Base-by-base conservation (phyloP, 2,113 vertebrate species). In the Seriola aureovittata region DNA sequence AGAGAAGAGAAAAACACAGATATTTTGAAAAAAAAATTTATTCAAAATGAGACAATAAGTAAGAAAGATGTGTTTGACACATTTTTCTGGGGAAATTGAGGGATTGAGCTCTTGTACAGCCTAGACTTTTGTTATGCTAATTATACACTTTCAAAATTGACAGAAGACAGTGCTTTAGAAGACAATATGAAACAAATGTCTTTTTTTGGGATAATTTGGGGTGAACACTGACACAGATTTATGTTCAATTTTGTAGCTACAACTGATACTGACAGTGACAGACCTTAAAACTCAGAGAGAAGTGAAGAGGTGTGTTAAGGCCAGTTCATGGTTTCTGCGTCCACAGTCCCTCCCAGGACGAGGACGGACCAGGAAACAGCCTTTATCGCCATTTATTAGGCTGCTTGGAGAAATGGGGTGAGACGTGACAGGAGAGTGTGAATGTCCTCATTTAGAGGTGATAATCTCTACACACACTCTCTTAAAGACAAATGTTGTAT, bases 401-500 rank as follows among this genome's bases (percentile, higher is more conserved):
- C 59, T 63, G 67, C 40, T 13, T 42, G 70, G 23, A 63, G 32
- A 52, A 40, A 67, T 64, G 21, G 32, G 65, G 46, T 57, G 78
- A 78, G 38, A 82, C 59, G 14, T 83, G 85, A 75, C 75, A 50
- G 65, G 72, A 69, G 62, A 58, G 82, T 78, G 84, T 74, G 62
- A 90, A 89, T 84, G 59, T 78, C 68, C 80, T 84, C 78, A 86
- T 93, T 90, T 84, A 74, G 68, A 88, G 78, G 67, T 85, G 75
- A 3, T 84, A 86, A 92, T 89, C 85, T 78, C 32, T 12, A 16
- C 42, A 69, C 38, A 66, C 67, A 40, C 57, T 19, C 71, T 60
- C 14, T 71, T 11, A 46, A 25, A 57, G 40, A 58, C 52, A 38
- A 13, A 50, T 52, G n/a, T 8, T 42, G 6, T 32, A 6, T 17